These are phyloP conservation scores for Accipiter virgatus DNA, from an alignment of 2,113 vertebrate genomes.

Conservation along the genomic window DNA sequence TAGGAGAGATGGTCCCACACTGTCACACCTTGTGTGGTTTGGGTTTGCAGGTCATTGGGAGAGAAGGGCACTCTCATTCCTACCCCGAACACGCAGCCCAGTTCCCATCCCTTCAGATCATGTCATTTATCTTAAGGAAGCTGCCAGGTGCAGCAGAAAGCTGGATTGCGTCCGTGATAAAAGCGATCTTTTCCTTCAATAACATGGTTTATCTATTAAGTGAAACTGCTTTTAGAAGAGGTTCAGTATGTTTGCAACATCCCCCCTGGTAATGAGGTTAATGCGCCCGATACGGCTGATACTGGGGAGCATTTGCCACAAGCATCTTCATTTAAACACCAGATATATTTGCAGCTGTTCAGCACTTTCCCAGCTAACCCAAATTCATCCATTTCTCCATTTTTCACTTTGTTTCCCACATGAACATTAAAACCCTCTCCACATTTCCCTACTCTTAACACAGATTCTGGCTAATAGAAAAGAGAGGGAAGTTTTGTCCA, in stretches of 20 bases:
- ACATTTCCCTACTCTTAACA: not conserved
- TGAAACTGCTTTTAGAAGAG: slow-evolving; percentile 4
- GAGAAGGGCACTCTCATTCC: not conserved
- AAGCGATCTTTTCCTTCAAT: slow-evolving; percentile 16
- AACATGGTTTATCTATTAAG: slow-evolving; percentile 21
- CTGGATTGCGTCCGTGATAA: not conserved
- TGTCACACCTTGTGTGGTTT: not conserved
- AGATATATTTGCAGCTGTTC: not conserved
- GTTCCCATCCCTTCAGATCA: not conserved
- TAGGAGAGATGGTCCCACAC: not conserved
- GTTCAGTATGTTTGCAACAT: not conserved
- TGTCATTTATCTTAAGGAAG: not conserved
- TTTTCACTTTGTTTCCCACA: not conserved
- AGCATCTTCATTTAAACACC: not conserved
- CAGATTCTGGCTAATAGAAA: not conserved
- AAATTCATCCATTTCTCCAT: not conserved
- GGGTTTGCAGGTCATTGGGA: not conserved
- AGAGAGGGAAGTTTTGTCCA: not conserved
- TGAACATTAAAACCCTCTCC: not conserved
- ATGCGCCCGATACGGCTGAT: not conserved
- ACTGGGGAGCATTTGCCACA: not conserved
- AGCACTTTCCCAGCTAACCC: not conserved
- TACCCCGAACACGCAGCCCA: rapidly evolving
- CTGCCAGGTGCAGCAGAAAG: slow-evolving; percentile 17
- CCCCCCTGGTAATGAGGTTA: not conserved